These are phyloP conservation scores for Thereva unica DNA, from an alignment of 2,888 invertebrate genomes.

Conservation along the genomic window DNA sequence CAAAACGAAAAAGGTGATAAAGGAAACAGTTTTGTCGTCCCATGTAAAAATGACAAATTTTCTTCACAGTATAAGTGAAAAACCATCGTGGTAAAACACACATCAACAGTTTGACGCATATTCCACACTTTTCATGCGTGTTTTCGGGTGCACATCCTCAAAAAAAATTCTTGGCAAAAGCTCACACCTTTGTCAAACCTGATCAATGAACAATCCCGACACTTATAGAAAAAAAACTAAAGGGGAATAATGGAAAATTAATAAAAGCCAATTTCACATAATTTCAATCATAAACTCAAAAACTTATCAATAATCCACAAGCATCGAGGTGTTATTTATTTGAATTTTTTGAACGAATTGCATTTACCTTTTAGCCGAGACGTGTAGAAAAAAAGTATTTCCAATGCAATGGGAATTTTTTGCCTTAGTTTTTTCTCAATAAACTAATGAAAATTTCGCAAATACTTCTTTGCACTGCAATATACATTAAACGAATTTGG, in stretches of 20 bases:
- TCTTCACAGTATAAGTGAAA: no score
- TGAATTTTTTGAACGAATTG: neutral
- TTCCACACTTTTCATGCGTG: slow-evolving; percentile 25
- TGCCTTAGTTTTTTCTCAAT: neutral
- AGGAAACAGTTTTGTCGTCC: neutral
- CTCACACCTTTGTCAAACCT: slow-evolving; percentile 20
- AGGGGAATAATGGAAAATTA: no score
- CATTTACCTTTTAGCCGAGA: slow-evolving; percentile 15
- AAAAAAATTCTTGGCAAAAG: slow-evolving; percentile 7
- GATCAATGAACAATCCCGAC: slow-evolving; percentile 23
- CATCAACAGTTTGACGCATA: slow-evolving; percentile 28
- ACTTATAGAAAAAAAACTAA: no score
- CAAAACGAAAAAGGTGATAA: no score
- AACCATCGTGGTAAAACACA: slow-evolving; percentile 7
- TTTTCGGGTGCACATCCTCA: slow-evolving; percentile 20
- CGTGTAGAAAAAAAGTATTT: slow-evolving; percentile 19
- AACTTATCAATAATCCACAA: neutral
- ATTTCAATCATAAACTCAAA: no score
- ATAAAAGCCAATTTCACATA: no score
- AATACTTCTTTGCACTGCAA: slow-evolving; percentile 4
- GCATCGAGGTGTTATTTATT: neutral
- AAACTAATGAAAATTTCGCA: neutral
- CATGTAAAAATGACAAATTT: neutral
- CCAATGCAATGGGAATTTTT: slow-evolving; percentile 4
- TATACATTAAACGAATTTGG: slow-evolving; percentile 14